Base-by-base conservation (phyloP, 2,113 vertebrate genomes). In the Irena cyanogastra region DNA sequence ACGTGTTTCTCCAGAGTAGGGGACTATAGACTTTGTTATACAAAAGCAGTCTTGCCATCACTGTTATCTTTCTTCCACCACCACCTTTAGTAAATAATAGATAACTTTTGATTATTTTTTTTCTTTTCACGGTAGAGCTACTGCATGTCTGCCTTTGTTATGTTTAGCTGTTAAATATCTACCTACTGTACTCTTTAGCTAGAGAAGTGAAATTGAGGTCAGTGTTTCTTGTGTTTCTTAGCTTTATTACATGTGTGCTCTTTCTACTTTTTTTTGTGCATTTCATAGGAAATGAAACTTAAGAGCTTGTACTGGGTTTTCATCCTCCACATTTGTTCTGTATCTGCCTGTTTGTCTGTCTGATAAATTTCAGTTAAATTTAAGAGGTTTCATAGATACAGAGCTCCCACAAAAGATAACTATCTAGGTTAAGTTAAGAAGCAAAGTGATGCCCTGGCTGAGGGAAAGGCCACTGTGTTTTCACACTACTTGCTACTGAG, bases 11-110 rank as follows among this genome's bases (percentile, higher is more conserved):
- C 23, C 13, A 6, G 26, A 86, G 42, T 11, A 50, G 26, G 23
- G n/a, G 47, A 69, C 49, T 15, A 0, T 14, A 78, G 33, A 69
- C 59, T 80, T 41, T 23, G 8, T 70, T 84, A 16, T 4, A 54
- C 33, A 77, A 54, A 52, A 78, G 39, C 60, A 39, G 14, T 63
- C 44, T 54, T 78, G 68, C 80, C 0, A 0, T 77, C 35, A 9
- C 18, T 71, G 16, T 78, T 88, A 54, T 14, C 49, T 76, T 89
- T 79, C 19, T 78, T 91, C 35, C 30, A 69, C 56, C 31, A 60
- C 53, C 42, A 61, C 79, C 83, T 83, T 97, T 52, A 75, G 65
- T 94, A 95, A 95, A 95, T 71, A 96, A 79, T 75, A 70, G 3
- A 7, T 77, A 84, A 70, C 37, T 77, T 69, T 16, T 28, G 14